Evolutionary conservation across 2,888 invertebrate genomes (phyloP), one percentile per base, ranked within the genome.

Genomic region (Napeogenes sylphis): DNA sequence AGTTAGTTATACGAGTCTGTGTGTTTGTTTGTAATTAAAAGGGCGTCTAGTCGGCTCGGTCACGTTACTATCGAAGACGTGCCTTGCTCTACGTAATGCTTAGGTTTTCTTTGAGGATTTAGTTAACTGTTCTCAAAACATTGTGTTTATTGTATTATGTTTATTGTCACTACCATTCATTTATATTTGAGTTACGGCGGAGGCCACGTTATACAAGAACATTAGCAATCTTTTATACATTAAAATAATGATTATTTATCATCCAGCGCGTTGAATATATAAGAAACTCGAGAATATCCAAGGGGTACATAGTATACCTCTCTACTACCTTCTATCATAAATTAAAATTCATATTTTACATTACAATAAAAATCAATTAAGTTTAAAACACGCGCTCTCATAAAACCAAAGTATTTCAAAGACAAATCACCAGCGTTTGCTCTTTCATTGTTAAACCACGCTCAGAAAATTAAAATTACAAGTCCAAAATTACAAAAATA

Each of bases 1-100:
- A 76, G 75, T 75, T 77, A 75, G 74, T 75, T 69, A 66, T 73
- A 73, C 73, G 72, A 70, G 72, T 80, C 81, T 80, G 80, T 78
- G 74, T 69, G 66, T 73, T 62, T 71, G 68, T 71, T 70, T 71
- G 69, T 79, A 77, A 81, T 80, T 76, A 79, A 74, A 70, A 65
- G 74, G 72, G 73, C 68, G 74, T 21, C 45, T 59, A 59, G 45
- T 14, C 42, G 38, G 3, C 38, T 42, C 46, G 30, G 38, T 6
- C 6, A 10, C 13, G 45, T 38, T 4, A 32, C 12, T 51, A 30
- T 51, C 21, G 30, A 8, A 51, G n/a, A 47, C 47, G n/a, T 47
- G 6, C 47, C n/a, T 14, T 47, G 21, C 10, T 6, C 4, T 47
- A 47, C 1, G 21, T 2, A 0, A n/a, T 10, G 21, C 21, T 51